These are phyloP conservation scores for Anodontia alba DNA, from an alignment of 2,888 invertebrate genomes.

Conservation along the genomic window DNA sequence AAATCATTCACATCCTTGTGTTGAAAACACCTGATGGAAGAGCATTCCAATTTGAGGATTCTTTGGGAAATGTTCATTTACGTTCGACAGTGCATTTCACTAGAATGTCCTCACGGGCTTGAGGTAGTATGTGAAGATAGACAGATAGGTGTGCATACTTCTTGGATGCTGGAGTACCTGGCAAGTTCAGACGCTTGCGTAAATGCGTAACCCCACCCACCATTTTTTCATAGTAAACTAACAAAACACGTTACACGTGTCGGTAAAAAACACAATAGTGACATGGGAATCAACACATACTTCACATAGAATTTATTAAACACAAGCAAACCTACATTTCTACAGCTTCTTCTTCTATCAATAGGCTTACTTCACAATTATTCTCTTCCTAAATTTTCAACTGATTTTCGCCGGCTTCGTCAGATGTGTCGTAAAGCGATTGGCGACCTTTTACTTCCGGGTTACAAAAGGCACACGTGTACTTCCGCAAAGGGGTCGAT, in stretches of 20 bases:
- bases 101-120: too few species aligned
- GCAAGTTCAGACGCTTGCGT: too few species aligned
- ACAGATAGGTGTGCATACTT: too few species aligned
- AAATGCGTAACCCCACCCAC: neutral
- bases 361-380: neutral
- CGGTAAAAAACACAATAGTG: neutral
- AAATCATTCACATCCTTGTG: too few species aligned
- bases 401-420: constrained; percentile 24
- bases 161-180: too few species aligned
- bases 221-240: neutral
- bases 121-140: too few species aligned
- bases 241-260: neutral
- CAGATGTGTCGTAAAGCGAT: constrained; percentile 62
- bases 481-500: constrained; percentile 40
- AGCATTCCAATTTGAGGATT: too few species aligned
- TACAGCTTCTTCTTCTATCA: neutral
- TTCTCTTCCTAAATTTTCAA: neutral
- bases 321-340: neutral
- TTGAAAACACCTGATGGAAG: too few species aligned
- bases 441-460: constrained; percentile 58
- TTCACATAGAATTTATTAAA: neutral
- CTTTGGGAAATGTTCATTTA: too few species aligned
- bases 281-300: neutral
- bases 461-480: constrained; percentile 48
- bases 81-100: too few species aligned